Percentiles rank a stretch among this genome's conserved stretches.
Evolutionary conservation across 1,140 invertebrate genomes (phyloP).

Genomic region (Platyura marginata): DNA sequence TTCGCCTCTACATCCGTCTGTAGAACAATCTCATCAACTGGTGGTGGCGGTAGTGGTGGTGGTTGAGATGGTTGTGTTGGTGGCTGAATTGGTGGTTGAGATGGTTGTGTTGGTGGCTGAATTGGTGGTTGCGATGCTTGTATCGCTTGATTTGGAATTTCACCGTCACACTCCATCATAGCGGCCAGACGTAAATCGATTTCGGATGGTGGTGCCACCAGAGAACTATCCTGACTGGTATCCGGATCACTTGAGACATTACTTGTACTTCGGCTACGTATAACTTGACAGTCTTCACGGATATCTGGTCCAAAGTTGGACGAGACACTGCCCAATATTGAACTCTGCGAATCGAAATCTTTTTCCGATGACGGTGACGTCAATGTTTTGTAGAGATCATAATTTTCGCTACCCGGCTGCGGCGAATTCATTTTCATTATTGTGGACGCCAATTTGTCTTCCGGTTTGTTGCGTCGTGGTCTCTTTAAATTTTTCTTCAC

Average conservation of each 20-base stretch:
- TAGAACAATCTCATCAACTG: no score
- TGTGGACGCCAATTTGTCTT: constrained; percentile 5
- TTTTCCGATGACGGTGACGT: constrained; percentile 23
- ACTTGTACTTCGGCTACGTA: constrained; percentile 17
- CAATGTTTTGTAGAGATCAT: constrained; percentile 29
- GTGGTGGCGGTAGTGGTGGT: no score
- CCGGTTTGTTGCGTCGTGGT: constrained; percentile 26
- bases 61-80: no score
- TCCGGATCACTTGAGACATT: constrained; percentile 14
- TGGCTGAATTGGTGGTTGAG: constrained; percentile 7
- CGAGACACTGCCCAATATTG: constrained; percentile 22
- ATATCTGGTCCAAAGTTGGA: constrained; percentile 13
- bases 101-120: constrained; percentile 15
- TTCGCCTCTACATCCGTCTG: background rate
- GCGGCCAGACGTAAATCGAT: constrained; percentile 20
- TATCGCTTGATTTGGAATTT: constrained; percentile 2
- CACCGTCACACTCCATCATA: constrained; percentile 17
- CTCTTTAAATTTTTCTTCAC: constrained; percentile 24
- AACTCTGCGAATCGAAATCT: constrained; percentile 23
- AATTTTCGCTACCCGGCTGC: constrained; percentile 26
- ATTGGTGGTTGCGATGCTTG: constrained; percentile 1
- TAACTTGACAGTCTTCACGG: constrained; percentile 20
- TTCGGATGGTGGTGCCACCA: constrained; percentile 22
- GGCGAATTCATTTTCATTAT: constrained; percentile 21
- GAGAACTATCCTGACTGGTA: constrained; percentile 21